Percentiles rank a stretch among this genome's conserved stretches.
These are phyloP conservation scores for Cantharis lateralis DNA, from an alignment of 2,888 invertebrate genomes.

Conservation along the genomic window DNA sequence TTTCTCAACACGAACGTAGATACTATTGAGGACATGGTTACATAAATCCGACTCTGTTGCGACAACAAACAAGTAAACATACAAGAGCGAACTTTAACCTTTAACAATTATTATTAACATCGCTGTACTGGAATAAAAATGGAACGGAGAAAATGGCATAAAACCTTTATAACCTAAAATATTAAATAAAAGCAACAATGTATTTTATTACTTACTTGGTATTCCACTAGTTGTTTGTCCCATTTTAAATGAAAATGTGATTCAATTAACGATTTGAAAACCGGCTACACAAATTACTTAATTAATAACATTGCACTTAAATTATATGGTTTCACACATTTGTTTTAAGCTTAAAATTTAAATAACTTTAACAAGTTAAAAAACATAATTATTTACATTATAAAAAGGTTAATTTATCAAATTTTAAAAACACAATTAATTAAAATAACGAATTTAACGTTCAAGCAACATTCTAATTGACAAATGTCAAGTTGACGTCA, in stretches of 20 bases:
- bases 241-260: slow-evolving; percentile 32
- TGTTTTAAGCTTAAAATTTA: neutral
- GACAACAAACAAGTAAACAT: neutral
- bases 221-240: slow-evolving; percentile 44
- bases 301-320: slow-evolving; percentile 16
- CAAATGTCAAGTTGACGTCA: neutral
- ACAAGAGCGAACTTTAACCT: neutral
- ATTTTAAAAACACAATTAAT: neutral
- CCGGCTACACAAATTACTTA: slow-evolving; percentile 10
- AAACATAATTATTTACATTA: neutral
- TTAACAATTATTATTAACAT: neutral
- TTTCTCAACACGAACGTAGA: neutral
- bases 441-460: neutral
- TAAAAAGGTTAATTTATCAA: neutral
- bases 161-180: slow-evolving; percentile 6
- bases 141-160: neutral
- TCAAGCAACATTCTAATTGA: neutral
- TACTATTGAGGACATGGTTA: neutral
- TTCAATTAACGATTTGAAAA: slow-evolving; percentile 3
- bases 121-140: neutral
- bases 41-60: neutral
- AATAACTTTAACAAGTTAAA: neutral
- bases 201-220: slow-evolving; percentile 39
- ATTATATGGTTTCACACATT: neutral
- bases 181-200: slow-evolving; percentile 1